These are phyloP conservation scores for Alcis repandata DNA, from an alignment of 2,888 invertebrate species.

Conservation along the genomic window DNA sequence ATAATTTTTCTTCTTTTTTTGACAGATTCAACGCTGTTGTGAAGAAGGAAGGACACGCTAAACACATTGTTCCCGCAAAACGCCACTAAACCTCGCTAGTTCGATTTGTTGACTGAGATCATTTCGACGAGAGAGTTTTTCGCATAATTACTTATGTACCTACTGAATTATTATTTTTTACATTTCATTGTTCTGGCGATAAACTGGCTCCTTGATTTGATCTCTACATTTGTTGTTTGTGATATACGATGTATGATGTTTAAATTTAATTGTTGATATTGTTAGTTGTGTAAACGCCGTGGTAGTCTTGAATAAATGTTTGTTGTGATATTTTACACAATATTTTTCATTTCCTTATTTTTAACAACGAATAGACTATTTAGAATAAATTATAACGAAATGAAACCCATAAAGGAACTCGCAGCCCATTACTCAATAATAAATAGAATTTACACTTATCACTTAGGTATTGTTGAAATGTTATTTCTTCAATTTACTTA, in stretches of 20 bases:
- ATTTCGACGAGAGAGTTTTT: background rate
- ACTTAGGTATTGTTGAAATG: no score
- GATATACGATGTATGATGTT: background rate
- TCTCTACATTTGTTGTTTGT: slow-evolving; percentile 3
- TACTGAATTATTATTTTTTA: background rate
- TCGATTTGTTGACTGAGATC: slow-evolving; percentile 3
- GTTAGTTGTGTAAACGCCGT: background rate
- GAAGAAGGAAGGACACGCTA: slow-evolving; percentile 48
- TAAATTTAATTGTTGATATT: background rate
- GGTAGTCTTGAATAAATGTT: slow-evolving; percentile 7
- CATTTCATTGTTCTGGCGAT: background rate
- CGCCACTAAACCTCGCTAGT: slow-evolving; percentile 13
- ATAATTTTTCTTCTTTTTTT: background rate
- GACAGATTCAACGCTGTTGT: slow-evolving; percentile 51
- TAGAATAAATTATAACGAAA: no score
- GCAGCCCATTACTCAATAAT: no score
- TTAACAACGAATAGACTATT: no score
- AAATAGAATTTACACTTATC: no score
- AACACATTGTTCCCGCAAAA: slow-evolving; percentile 48
- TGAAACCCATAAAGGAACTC: no score
- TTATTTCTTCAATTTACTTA: no score
- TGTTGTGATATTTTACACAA: background rate
- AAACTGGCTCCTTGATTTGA: slow-evolving; percentile 10
- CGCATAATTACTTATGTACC: background rate
- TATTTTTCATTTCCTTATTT: background rate